Conservation (phyloP, 2,888 invertebrate species). For the Chydorus sphaericus region DNA sequence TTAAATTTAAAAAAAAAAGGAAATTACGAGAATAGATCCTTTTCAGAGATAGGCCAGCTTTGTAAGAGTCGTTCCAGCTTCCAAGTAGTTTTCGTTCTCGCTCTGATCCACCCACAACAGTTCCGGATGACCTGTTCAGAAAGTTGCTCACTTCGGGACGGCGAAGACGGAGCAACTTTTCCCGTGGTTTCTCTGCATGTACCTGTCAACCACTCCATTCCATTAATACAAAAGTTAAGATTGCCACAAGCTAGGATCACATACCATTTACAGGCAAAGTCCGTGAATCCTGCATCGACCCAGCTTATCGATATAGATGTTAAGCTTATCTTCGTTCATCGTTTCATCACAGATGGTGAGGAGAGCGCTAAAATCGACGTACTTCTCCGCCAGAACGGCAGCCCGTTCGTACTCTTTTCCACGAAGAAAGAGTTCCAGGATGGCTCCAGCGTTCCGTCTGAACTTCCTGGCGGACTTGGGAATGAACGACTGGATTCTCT, state of each 20-base stretch:
- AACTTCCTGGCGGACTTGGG: constrained; percentile 16
- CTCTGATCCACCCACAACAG: constrained; percentile 62
- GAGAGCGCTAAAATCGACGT: constrained; percentile 66
- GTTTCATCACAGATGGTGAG: constrained; percentile 64
- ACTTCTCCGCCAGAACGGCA: constrained; percentile 74
- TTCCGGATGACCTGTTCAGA: constrained; percentile 51
- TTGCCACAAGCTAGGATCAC: not conserved
- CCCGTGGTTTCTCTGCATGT: constrained; percentile 55
- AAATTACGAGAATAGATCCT: constrained; percentile 41
- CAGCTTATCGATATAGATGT: constrained; percentile 55
- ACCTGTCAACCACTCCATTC: too few relatives aligned
- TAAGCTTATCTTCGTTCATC: constrained; percentile 52
- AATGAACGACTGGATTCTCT: constrained; percentile 27
- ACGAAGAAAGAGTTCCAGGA: constrained; percentile 22
- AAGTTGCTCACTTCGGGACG: constrained; percentile 38
- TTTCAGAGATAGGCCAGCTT: constrained; percentile 46
- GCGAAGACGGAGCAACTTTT: constrained; percentile 41
- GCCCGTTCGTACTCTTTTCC: constrained; percentile 65
- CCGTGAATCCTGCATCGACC: constrained; percentile 47
- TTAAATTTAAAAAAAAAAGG: not conserved
- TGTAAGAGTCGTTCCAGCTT: constrained; percentile 48
- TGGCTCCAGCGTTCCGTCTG: constrained; percentile 15
- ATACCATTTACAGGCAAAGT: constrained; percentile 51
- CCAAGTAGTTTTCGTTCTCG: constrained; percentile 39
- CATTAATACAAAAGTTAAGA: not conserved